Evolutionary conservation across 2,888 invertebrate species (phyloP).

Genomic region (Apodemia hepburni): DNA sequence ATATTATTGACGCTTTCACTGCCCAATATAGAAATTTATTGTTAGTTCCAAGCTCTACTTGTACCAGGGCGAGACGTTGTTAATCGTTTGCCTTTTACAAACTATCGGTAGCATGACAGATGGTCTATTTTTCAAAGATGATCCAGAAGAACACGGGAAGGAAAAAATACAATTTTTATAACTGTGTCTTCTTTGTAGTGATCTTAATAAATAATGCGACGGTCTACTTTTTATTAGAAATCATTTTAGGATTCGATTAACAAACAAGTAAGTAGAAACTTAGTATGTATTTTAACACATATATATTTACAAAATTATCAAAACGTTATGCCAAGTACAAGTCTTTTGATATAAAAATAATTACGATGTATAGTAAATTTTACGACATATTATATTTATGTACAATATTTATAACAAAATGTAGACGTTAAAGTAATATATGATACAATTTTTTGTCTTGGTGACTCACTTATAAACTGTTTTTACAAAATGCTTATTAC

Average conservation of each 20-base stretch:
- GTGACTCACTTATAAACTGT: not conserved
- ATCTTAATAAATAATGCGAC: too few species aligned
- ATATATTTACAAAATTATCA: slow-evolving; percentile 34
- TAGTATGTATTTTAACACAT: slow-evolving; percentile 33
- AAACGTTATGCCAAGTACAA: slow-evolving; percentile 9
- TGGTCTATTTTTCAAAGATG: too few species aligned
- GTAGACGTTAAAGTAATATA: not conserved
- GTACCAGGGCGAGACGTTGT: too few species aligned
- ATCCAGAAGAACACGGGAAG: too few species aligned
- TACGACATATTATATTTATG: slow-evolving; percentile 14
- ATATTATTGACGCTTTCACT: too few species aligned
- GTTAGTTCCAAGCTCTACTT: too few species aligned
- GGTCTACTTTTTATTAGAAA: too few species aligned
- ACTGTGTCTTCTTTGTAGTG: too few species aligned
- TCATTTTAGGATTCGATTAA: not conserved
- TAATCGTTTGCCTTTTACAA: too few species aligned
- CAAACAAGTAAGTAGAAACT: slow-evolving; percentile 29
- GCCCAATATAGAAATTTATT: too few species aligned
- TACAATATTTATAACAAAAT: slow-evolving; percentile 9
- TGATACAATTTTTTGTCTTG: slow-evolving; percentile 11
- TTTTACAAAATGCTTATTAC: slow-evolving; percentile 5
- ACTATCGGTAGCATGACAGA: too few species aligned
- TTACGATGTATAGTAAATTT: slow-evolving; percentile 3
- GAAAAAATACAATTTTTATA: too few species aligned
- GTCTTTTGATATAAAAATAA: slow-evolving; percentile 7